Percentiles rank a stretch among this genome's conserved stretches.
These are phyloP conservation scores for Sitta europaea DNA, from an alignment of 2,113 vertebrate species.

Conservation along the genomic window DNA sequence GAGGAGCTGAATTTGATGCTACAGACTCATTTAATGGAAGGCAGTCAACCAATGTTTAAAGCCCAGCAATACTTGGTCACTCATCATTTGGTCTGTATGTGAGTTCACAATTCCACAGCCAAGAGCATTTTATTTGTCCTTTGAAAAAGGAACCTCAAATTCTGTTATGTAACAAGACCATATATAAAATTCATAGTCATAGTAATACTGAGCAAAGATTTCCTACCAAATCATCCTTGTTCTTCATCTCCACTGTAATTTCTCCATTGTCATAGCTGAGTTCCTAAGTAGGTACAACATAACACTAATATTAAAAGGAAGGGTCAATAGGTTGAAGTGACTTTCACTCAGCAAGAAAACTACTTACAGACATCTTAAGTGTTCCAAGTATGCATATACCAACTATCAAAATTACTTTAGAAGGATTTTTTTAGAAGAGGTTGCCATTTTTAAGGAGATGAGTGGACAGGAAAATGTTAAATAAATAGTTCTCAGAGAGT, in stretches of 20 bases:
- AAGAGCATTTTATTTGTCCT: background rate
- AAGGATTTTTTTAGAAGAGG: background rate
- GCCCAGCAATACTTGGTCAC: background rate
- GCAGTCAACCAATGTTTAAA: background rate
- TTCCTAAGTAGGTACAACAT: background rate
- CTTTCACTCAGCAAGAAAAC: background rate
- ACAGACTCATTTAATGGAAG: background rate
- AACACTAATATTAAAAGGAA: background rate
- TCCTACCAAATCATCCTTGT: background rate
- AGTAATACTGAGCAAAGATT: background rate
- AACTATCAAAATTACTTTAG: background rate
- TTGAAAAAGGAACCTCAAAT: background rate
- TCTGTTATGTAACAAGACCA: background rate
- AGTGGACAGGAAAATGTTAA: background rate
- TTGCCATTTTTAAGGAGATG: background rate
- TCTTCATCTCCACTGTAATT: background rate
- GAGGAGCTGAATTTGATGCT: background rate
- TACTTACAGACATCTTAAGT: background rate
- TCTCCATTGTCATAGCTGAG: background rate
- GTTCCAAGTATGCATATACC: background rate
- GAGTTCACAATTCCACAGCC: background rate
- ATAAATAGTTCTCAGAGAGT: background rate
- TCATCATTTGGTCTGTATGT: rapidly evolving
- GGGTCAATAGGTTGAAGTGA: background rate
- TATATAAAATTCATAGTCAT: background rate